Base-by-base conservation (phyloP, 2,888 invertebrate species). In the Lithophane semibrunnea region DNA sequence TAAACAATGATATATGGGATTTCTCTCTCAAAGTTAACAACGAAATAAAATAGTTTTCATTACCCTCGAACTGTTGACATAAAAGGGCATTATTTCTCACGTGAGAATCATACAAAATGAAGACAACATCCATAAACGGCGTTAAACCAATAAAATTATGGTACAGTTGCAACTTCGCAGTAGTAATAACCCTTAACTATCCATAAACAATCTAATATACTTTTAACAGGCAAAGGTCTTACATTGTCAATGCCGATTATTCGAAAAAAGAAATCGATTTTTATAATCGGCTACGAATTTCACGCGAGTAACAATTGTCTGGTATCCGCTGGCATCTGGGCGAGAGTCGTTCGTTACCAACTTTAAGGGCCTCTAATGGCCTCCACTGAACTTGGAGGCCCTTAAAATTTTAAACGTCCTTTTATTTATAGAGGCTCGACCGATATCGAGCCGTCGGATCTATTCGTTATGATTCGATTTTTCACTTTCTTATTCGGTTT, bases 311-410 rank as follows among this genome's bases (percentile, higher is more conserved):
- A 95, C 95, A 94, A 94, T 94, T 94, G 94, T 91, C 89, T 89
- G 93, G 92, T 95, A 94, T 94, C 92, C 90, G 90, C 87, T 91
- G 91, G 93, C 93, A 95, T 95, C 95, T 94, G 90, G 84, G 87
- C 84, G 91, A 88, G 91, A 90, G 90, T 91, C 94, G 92, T 93
- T 94, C 93, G 93, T 94, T 94, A 93, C 91, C 88, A 79, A 64
- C 93, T 92, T 94, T 96, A 95, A 96, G 96, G 96, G 96, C 89
- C 96, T 93, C 94, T 96, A 96, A 96, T 95, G 93, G 96, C 93
- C 91, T 88, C 92, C 91, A 87, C 91, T 90, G 92, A 90, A 91
- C 92, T 91, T 91, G 91, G 89, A 90, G 94, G 90, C 94, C 96
- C 95, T 96, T 96, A 95, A 96, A 96, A 95, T 95, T 95, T 96